phyloP scores from a whole-genome alignment of 2,888 invertebrate genomes.

The Apodemia zela region DNA sequence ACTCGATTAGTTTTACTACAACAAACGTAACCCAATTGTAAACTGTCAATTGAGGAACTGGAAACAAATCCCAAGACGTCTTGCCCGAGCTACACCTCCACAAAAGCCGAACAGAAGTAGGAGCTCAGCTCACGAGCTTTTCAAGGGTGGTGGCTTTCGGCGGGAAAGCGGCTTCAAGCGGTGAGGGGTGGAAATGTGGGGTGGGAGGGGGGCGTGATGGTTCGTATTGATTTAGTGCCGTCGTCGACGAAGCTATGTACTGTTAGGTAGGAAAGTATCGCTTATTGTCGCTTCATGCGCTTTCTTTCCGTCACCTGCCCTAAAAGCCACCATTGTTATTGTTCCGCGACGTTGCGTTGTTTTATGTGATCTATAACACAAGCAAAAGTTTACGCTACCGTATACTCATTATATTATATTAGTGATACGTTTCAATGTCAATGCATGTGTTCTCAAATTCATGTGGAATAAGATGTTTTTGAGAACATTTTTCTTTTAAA shows the following conservation, averaged over 20 bases:
- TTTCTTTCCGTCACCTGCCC: slow-evolving; percentile 54
- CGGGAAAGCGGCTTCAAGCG: slow-evolving; percentile 70
- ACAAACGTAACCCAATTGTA: slow-evolving; percentile 43
- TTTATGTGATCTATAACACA: background rate
- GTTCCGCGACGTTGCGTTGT: background rate
- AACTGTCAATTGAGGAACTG: slow-evolving; percentile 69
- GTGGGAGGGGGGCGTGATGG: slow-evolving; percentile 69
- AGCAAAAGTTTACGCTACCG: background rate
- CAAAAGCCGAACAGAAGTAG: slow-evolving; percentile 81
- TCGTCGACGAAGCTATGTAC: slow-evolving; percentile 79
- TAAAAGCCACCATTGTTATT: slow-evolving; percentile 1
- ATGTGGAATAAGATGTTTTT: background rate
- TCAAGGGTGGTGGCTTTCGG: slow-evolving; percentile 80
- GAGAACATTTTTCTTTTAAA: too few species aligned
- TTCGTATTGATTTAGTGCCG: slow-evolving; percentile 82
- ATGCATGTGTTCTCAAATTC: background rate
- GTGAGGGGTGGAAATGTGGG: slow-evolving; percentile 39
- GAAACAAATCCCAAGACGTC: slow-evolving; percentile 75
- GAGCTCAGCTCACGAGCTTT: slow-evolving; percentile 80
- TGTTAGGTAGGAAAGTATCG: slow-evolving; percentile 67
- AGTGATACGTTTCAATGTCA: background rate
- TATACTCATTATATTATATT: background rate
- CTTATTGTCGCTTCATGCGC: slow-evolving; percentile 73
- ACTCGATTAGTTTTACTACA: slow-evolving; percentile 12
- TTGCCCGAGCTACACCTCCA: slow-evolving; percentile 72